phyloP scores from a whole-genome alignment of 1,140 invertebrate genomes.

The Drosophila busckii region DNA sequence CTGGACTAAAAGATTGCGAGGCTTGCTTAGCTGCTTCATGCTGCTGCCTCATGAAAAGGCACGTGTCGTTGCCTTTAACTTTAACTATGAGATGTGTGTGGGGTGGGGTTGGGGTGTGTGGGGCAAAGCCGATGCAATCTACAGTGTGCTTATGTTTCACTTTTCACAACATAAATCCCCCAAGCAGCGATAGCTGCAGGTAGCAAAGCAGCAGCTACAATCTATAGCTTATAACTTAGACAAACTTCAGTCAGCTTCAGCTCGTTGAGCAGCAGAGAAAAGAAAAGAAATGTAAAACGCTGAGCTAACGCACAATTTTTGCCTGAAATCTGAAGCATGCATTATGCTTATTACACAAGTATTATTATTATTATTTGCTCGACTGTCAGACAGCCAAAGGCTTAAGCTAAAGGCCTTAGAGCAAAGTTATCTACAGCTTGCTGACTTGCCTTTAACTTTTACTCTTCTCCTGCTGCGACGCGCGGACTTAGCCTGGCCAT shows the following conservation, averaged over 20 bases:
- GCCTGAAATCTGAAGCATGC: constrained; percentile 46
- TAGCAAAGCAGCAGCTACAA: constrained; percentile 24
- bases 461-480: too few species aligned
- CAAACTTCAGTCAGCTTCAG: constrained; percentile 28
- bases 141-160: constrained; percentile 68
- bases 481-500: constrained; percentile 7
- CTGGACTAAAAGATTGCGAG: neutral
- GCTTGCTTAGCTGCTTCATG: constrained; percentile 39
- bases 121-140: constrained; percentile 61
- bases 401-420: too few species aligned
- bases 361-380: constrained; percentile 14
- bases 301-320: constrained; percentile 47
- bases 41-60: constrained; percentile 60
- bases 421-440: too few species aligned
- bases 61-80: constrained; percentile 55
- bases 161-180: constrained; percentile 75
- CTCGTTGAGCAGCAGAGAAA: constrained; percentile 29
- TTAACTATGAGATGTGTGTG: constrained; percentile 2
- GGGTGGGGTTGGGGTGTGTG: constrained; percentile 31
- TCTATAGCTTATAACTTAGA: constrained; percentile 32
- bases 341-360: constrained; percentile 72
- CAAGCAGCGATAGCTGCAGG: constrained; percentile 47
- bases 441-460: too few species aligned
- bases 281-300: constrained; percentile 33
- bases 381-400: constrained; percentile 44